Evolutionary conservation across 2,797 vertebrate species (phyloP), one percentile per base, ranked within the genome.

Genomic region (Sebastiscus tertius): DNA sequence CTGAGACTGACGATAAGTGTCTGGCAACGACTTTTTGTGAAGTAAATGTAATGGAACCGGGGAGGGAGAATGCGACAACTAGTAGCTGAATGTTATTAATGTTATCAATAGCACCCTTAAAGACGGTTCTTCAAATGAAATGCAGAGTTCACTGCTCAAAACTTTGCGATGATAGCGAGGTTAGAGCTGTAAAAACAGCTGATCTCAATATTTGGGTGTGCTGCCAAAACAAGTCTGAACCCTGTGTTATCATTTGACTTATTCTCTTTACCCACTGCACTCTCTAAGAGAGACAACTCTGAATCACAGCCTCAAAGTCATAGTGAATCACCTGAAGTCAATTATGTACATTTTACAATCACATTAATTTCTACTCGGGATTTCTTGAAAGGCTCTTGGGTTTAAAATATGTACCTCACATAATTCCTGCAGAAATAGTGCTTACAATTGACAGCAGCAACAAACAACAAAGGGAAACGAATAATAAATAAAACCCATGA

Each of bases 261-360:
- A 29, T 24, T 11, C 18, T 70, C 29, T 39, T 64, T 29, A 71
- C 24, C 8, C 34, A 4, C 49, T 22, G 49, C 49, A 11, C 60
- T 67, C 68, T 60, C 18, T 31, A 46, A 26, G 14, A 14, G 65
- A 76, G 36, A 67, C 76, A 82, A 67, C 83, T 87, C 83, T 87
- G 82, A 88, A 82, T 76, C 77, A 71, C 79, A 89, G 72, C 75
- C 80, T 75, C 13, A 65, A 56, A 65, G 34, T 85, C 76, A 29
- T 1, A 59, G 24, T 63, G 5, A 80, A 66, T 39, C 76, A 79
- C 81, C 73, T 81, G 49, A 88, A 71, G 70, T 81, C 59, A 72
- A 75, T 76, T 78, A 75, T 78, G 39, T 80, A 82, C 83, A 85
- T 80, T 87, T 92, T 86, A 89, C 84, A 88, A 82, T 83, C 77